Percentiles rank a stretch among this genome's conserved stretches.
Evolutionary conservation across 2,888 invertebrate species (phyloP).

Genomic region (Nysson spinosus): DNA sequence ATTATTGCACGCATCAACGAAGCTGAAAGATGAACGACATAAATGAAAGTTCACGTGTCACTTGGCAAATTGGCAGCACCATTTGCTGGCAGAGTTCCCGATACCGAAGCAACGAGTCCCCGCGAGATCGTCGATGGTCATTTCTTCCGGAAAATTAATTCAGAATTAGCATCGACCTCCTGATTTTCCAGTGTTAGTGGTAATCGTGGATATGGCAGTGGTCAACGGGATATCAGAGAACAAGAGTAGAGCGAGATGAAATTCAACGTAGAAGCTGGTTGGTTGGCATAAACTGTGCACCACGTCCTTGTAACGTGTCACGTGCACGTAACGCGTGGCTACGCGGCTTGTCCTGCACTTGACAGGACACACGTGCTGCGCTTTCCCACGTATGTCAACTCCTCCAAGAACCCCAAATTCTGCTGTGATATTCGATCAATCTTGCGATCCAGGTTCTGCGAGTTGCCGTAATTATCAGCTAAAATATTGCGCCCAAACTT

Average conservation of each 20-base stretch:
- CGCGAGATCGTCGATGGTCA: neutral
- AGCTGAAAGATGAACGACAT: neutral
- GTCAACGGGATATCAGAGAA: slow-evolving; percentile 6
- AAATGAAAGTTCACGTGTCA: neutral
- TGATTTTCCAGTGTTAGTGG: slow-evolving; percentile 48
- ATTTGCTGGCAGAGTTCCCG: neutral
- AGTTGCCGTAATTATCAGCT: too few species aligned
- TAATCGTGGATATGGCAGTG: slow-evolving; percentile 24
- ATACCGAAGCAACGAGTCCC: neutral
- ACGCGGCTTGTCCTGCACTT: slow-evolving; percentile 58
- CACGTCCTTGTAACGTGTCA: slow-evolving; percentile 61
- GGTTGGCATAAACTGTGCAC: slow-evolving; percentile 10
- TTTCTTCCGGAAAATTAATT: slow-evolving; percentile 36
- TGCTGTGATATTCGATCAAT: too few species aligned
- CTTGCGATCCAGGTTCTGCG: too few species aligned
- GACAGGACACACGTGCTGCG: slow-evolving; percentile 66
- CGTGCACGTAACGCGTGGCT: slow-evolving; percentile 58
- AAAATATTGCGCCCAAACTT: too few species aligned
- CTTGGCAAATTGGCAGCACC: neutral
- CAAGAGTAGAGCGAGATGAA: neutral
- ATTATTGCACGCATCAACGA: too few species aligned
- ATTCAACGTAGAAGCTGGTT: slow-evolving; percentile 7
- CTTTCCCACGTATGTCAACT: slow-evolving; percentile 62
- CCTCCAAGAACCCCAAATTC: slow-evolving; percentile 12
- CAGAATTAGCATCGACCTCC: slow-evolving; percentile 44